Base-by-base conservation (phyloP, 2,888 invertebrate genomes). In the Eucera pruinosa region DNA sequence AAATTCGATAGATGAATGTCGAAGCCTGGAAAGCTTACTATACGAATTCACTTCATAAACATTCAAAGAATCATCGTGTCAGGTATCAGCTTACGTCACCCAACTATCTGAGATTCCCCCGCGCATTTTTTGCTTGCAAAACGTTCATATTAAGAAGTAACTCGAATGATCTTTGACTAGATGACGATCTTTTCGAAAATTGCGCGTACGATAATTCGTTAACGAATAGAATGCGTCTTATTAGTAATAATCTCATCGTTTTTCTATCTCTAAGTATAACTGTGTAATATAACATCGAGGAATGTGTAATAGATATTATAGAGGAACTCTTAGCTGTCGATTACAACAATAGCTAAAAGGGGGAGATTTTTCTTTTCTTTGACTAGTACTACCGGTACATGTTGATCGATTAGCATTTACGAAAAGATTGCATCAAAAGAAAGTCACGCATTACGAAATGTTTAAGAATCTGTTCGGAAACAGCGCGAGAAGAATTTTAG, bases 151-250 rank as follows among this genome's bases (percentile, higher is more conserved):
- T 48, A 30, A 79, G 25, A 60, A 68, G 47, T 66, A 54, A 72
- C 54, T 55, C 33, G 48, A 64, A 65, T 66, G 61, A 67, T 67
- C 54, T 60, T 70, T 77, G 73, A 82, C 77, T 82, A 83, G 80
- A 83, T 83, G 80, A 64, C 50, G 78, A 83, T 83, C 83, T 83
- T 77, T 82, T 74, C 68, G 76, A 47, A 82, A 82, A 83, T 50
- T 72, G 64, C 58, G 47, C 54, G 55, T 27, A 55, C 58, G 57
- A 75, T 30, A 54, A 55, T 50, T 33, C 47, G 54, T 57, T 60
- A 72, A 65, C 39, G 20, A 55, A 62, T 71, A 67, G 27, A 67
- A 72, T 58, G 62, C 52, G 36, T 69, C 68, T 72, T 72, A 72
- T 64, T 54, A 75, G 9, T 77, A 75, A 69, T 69, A 77, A 76